Evolutionary conservation across 2,797 vertebrate genomes (phyloP).

Genomic region (Oryzias dopingdopingensis): DNA sequence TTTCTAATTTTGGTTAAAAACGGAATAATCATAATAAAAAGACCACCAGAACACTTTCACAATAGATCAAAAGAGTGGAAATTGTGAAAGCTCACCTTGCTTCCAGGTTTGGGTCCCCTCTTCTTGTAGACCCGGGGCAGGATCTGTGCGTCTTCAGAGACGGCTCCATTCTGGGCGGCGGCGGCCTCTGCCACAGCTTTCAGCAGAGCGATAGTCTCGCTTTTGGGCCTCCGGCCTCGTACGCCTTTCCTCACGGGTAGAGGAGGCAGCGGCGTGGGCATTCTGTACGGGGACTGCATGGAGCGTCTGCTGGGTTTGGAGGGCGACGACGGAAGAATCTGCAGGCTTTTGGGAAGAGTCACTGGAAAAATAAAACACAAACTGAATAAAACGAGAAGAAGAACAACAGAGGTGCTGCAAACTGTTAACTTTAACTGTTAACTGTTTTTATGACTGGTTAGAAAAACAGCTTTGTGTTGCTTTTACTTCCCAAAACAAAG

Average conservation of each 20-base stretch:
- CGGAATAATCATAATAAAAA: too few relatives aligned
- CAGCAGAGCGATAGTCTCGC: slow-evolving; percentile 80
- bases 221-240: slow-evolving; percentile 79
- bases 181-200: slow-evolving; percentile 78
- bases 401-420: background rate
- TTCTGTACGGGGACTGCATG: slow-evolving; percentile 85
- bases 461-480: too few relatives aligned
- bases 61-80: background rate
- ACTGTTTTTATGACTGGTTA: too few relatives aligned
- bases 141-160: slow-evolving; percentile 68
- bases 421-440: background rate
- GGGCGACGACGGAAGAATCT: slow-evolving; percentile 77
- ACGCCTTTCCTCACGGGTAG: slow-evolving; percentile 84
- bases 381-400: background rate
- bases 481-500: too few relatives aligned
- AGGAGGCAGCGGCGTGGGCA: slow-evolving; percentile 74
- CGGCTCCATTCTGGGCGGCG: slow-evolving; percentile 67
- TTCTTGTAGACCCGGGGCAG: slow-evolving; percentile 80
- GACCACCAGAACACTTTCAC: too few relatives aligned
- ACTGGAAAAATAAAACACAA: slow-evolving; percentile 72
- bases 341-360: slow-evolving; percentile 80
- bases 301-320: slow-evolving; percentile 84
- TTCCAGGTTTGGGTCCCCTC: slow-evolving; percentile 86
- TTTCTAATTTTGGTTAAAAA: too few relatives aligned
- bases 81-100: slow-evolving; percentile 79